phyloP scores from a whole-genome alignment of 2,113 vertebrate genomes.

The Pachypanchax playfairii region DNA sequence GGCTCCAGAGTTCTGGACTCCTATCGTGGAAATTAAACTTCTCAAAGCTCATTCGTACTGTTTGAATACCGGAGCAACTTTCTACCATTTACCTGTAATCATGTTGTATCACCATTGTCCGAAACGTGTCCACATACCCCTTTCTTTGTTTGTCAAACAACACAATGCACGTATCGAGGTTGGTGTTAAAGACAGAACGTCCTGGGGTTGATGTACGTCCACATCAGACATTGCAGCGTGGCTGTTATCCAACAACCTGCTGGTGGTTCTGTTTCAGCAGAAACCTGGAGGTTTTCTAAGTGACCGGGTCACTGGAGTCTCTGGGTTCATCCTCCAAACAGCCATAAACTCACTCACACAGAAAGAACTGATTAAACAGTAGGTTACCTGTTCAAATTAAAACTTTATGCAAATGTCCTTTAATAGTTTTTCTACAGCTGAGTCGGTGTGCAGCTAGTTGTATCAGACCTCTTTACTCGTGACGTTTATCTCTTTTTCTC shows the following conservation, averaged over 20 bases:
- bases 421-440: not conserved
- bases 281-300: constrained; percentile 22
- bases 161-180: constrained; percentile 43
- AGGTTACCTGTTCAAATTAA: too few relatives aligned
- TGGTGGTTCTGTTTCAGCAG: constrained; percentile 38
- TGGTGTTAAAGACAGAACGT: constrained; percentile 15
- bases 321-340: constrained; percentile 17
- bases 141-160: constrained; percentile 43
- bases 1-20: too few relatives aligned
- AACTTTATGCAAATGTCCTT: too few relatives aligned
- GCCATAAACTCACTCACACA: not conserved
- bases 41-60: not conserved
- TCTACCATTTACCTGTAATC: constrained; percentile 5
- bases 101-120: too few relatives aligned
- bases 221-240: not conserved
- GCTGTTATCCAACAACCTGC: constrained; percentile 35
- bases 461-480: too few relatives aligned
- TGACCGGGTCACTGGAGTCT: constrained; percentile 35
- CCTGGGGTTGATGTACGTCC: not conserved
- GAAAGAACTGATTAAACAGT: constrained; percentile 24
- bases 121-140: constrained; percentile 26
- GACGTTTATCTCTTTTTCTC: too few relatives aligned
- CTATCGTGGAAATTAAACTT: constrained; percentile 2
- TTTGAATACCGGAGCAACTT: constrained; percentile 17
- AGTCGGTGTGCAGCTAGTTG: not conserved